Conservation (phyloP, 1,140 invertebrate species). For the Paralvinella palmiformis region DNA sequence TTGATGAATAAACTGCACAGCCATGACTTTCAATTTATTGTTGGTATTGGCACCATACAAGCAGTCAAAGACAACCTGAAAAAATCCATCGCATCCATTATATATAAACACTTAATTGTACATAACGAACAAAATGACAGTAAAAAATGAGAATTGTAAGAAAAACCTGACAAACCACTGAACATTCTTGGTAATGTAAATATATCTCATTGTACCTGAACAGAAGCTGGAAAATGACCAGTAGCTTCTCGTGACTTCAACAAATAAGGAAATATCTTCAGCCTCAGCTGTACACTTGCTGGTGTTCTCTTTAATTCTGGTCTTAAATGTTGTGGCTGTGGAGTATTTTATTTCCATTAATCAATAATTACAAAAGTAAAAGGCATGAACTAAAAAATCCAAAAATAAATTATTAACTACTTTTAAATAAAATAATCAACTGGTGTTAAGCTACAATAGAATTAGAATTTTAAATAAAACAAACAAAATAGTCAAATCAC, state of each 20-base stretch:
- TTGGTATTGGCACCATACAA: slow-evolving; percentile 78
- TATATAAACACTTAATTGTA: background rate
- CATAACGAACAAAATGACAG: background rate
- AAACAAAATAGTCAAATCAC: background rate
- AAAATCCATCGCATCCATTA: slow-evolving; percentile 21
- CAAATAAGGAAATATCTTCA: slow-evolving; percentile 79
- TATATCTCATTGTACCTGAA: slow-evolving; percentile 58
- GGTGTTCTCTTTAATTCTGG: slow-evolving; percentile 50
- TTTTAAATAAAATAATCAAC: background rate
- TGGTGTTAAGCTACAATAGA: background rate
- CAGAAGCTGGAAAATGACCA: slow-evolving; percentile 70
- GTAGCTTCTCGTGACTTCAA: slow-evolving; percentile 71
- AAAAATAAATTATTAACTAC: background rate
- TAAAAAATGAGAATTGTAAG: background rate
- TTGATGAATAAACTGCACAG: slow-evolving; percentile 74
- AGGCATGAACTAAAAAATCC: background rate
- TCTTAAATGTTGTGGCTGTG: background rate
- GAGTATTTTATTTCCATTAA: background rate
- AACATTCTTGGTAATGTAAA: background rate
- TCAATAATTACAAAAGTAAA: background rate
- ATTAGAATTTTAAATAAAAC: background rate
- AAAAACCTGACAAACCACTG: background rate
- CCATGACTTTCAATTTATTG: slow-evolving; percentile 69
- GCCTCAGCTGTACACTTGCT: slow-evolving; percentile 70
- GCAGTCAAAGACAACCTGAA: slow-evolving; percentile 77